phyloP scores from a whole-genome alignment of 2,888 invertebrate species.

The Blastobasis lacticolella region DNA sequence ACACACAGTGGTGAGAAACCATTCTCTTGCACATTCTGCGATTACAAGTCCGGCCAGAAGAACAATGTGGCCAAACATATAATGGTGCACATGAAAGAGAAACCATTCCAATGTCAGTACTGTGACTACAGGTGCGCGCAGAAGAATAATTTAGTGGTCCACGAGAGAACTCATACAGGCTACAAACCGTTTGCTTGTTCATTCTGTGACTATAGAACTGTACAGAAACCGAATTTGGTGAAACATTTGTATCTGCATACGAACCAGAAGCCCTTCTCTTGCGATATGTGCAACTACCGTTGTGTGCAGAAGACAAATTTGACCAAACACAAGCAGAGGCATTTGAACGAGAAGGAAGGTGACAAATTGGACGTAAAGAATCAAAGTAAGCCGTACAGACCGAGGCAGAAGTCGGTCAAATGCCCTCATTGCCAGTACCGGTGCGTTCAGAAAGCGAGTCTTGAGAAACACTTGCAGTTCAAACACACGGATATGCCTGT shows the following conservation, averaged over 20 bases:
- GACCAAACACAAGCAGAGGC: slow-evolving; percentile 64
- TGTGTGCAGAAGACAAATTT: slow-evolving; percentile 69
- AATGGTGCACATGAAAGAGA: slow-evolving; percentile 67
- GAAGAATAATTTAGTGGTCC: slow-evolving; percentile 66
- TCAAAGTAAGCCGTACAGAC: slow-evolving; percentile 52
- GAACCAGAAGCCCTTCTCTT: slow-evolving; percentile 65
- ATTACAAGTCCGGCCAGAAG: slow-evolving; percentile 68
- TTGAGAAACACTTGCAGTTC: slow-evolving; percentile 62
- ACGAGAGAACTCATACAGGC: slow-evolving; percentile 67
- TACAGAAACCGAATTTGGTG: slow-evolving; percentile 67
- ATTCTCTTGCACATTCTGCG: slow-evolving; percentile 61
- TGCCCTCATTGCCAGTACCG: slow-evolving; percentile 56
- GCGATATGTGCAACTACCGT: slow-evolving; percentile 61
- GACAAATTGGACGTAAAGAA: slow-evolving; percentile 42
- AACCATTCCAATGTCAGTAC: slow-evolving; percentile 63
- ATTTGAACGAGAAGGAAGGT: slow-evolving; percentile 52
- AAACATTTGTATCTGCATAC: slow-evolving; percentile 71
- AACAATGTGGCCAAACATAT: slow-evolving; percentile 70
- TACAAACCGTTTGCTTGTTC: slow-evolving; percentile 68
- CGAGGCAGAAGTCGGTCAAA: slow-evolving; percentile 58
- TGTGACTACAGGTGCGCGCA: slow-evolving; percentile 69
- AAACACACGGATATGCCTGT: slow-evolving; percentile 38
- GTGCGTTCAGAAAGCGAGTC: slow-evolving; percentile 61
- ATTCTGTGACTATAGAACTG: slow-evolving; percentile 63
- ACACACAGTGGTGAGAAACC: slow-evolving; percentile 67